Evolutionary conservation across 2,888 invertebrate genomes (phyloP), one percentile per base, ranked within the genome.

Genomic region (Spialia ferax): DNA sequence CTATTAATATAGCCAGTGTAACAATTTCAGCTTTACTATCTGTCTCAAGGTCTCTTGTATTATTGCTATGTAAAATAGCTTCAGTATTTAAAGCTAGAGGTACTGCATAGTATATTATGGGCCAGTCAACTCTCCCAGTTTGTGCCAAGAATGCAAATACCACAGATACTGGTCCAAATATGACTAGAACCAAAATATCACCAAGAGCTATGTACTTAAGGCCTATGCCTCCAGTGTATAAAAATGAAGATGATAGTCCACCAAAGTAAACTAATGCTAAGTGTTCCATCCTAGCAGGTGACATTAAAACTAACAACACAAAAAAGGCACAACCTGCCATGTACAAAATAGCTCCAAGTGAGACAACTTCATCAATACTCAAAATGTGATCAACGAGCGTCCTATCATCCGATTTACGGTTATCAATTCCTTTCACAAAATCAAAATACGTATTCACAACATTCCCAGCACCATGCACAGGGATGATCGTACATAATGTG

Each of bases 391-490:
- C 99, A n/a, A 99, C 99, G 65, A 99, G 94, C 75, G 98, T 99
- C 81, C 99, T 95, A 84, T 99, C 99, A 83, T 99, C 99, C 75
- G 98, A 98, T 91, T 97, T 98, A 71, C 97, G 95, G 84, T 97
- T 97, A 87, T 99, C 99, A 67, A 99, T 98, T 56, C 97, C 99
- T 92, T 98, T 98, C 35, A 97, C 96, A 84, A 97, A 99, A 88
- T 99, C 99, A 85, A 97, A 99, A 86, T 99, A 99, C 0, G 99
- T 99, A 87, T 99, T 99, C 23, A 99, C 99, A 48, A 99, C 96
- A 89, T 99, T 99, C 63, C 99, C 99, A 70, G 99, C 99, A 70
- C 98, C 98, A 84, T 99, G 99, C 2, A 99, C 99, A 0, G 97
- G 97, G 69, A 98, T 95, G 22, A 98, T 97, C 2, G 98, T 98